Conservation (phyloP, 1,140 invertebrate genomes). For the Drosophila teissieri region DNA sequence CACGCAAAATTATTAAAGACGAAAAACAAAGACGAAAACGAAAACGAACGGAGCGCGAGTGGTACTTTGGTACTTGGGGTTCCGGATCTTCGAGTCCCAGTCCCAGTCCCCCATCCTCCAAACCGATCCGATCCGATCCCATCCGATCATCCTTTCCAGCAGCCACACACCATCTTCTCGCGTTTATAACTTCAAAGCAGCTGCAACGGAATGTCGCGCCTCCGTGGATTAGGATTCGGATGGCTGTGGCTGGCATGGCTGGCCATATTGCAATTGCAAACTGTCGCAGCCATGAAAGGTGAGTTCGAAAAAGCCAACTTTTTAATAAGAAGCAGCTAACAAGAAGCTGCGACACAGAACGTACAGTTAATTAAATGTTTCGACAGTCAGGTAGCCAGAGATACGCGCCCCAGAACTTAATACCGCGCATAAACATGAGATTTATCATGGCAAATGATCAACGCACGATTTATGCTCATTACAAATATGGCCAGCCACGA, state of each 20-base stretch:
- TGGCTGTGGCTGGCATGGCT: slow-evolving; percentile 50
- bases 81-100: slow-evolving; percentile 12
- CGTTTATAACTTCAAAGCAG: slow-evolving; percentile 70
- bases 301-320: slow-evolving; percentile 28
- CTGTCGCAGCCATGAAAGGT: slow-evolving; percentile 73
- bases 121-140: too few species aligned
- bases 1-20: slow-evolving; percentile 83
- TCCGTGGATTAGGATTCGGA: slow-evolving; percentile 66
- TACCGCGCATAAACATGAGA: slow-evolving; percentile 76
- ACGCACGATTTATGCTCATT: slow-evolving; percentile 83
- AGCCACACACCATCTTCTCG: background rate
- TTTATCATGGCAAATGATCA: slow-evolving; percentile 83
- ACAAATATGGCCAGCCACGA: slow-evolving; percentile 81
- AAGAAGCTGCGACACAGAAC: slow-evolving; percentile 11
- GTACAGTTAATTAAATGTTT: slow-evolving; percentile 79
- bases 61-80: slow-evolving; percentile 33
- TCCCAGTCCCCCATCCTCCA: slow-evolving; percentile 6
- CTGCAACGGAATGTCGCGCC: slow-evolving; percentile 73
- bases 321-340: background rate
- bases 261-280: slow-evolving; percentile 67
- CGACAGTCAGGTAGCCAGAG: slow-evolving; percentile 55
- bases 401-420: slow-evolving; percentile 64
- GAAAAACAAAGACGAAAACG: slow-evolving; percentile 50
- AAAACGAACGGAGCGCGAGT: slow-evolving; percentile 46
- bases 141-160: slow-evolving; percentile 5